Conservation (phyloP, 2,888 invertebrate species). For the Drosophila parthenogenetica region DNA sequence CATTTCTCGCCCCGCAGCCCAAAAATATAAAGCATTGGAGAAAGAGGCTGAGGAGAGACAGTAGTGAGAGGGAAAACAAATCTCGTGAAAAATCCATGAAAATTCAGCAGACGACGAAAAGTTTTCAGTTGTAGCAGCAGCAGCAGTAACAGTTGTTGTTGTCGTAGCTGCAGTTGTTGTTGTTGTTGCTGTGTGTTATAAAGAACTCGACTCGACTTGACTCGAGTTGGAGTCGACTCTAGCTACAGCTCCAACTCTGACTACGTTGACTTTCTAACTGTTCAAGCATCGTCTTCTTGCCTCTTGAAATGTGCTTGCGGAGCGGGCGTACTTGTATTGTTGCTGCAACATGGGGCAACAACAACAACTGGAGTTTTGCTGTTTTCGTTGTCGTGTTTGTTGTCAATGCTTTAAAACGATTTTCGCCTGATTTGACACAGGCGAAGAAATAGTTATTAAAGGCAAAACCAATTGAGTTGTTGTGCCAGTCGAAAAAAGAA, state of each 20-base stretch:
- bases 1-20: constrained; percentile 67
- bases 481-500: constrained; percentile 12
- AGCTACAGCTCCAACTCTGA: background rate
- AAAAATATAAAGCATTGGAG: constrained; percentile 36
- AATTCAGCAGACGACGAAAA: constrained; percentile 70
- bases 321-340: constrained; percentile 63
- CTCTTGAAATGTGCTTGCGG: constrained; percentile 46
- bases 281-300: constrained; percentile 61
- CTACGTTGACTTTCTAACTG: constrained; percentile 74
- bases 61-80: constrained; percentile 48
- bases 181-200: constrained; percentile 57
- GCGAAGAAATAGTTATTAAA: constrained; percentile 67
- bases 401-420: constrained; percentile 78
- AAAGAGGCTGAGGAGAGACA: constrained; percentile 20
- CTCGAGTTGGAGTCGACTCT: constrained; percentile 21
- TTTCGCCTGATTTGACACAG: constrained; percentile 78
- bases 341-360: constrained; percentile 52
- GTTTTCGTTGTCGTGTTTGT: constrained; percentile 66
- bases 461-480: constrained; percentile 76
- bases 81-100: constrained; percentile 74
- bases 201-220: constrained; percentile 65
- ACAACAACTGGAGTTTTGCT: constrained; percentile 23
- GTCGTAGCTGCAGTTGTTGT: constrained; percentile 27
- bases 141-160: constrained; percentile 20
- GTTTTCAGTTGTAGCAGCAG: constrained; percentile 44